A percentile compares a stretch with the other conserved stretches of the same genome.
Conservation (phyloP, 2,113 vertebrate genomes). For the Corythornis cristatus region DNA sequence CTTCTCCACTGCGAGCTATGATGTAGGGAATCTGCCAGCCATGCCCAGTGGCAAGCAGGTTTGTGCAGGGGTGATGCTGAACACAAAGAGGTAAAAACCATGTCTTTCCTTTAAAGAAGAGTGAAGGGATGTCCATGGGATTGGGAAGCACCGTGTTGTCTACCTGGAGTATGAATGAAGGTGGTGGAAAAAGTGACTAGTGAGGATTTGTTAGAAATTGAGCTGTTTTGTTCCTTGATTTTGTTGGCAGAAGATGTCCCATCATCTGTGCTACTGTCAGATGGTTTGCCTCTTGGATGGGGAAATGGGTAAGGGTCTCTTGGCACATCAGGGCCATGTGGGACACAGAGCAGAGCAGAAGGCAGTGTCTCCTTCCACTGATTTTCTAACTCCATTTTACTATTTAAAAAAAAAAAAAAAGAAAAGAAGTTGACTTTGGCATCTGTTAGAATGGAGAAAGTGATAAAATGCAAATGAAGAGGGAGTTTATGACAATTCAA, state of each 20-base stretch:
- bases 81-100: not conserved
- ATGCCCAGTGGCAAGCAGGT: not conserved
- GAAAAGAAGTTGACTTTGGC: not conserved
- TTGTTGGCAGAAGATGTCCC: not conserved
- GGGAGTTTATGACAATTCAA: not conserved
- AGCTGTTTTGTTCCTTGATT: fast-evolving
- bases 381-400: not conserved
- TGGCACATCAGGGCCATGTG: not conserved
- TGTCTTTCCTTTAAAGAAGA: not conserved
- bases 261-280: not conserved
- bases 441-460: not conserved
- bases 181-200: not conserved
- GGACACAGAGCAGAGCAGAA: not conserved
- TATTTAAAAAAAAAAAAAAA: not conserved
- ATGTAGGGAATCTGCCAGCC: not conserved
- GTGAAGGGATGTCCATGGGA: not conserved
- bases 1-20: not conserved
- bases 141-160: not conserved
- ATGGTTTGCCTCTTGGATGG: not conserved
- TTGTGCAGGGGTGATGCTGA: not conserved
- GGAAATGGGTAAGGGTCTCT: not conserved
- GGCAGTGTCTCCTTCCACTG: not conserved
- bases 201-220: not conserved
- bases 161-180: not conserved
- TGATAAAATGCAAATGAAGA: not conserved